phyloP scores from a whole-genome alignment of 2,797 vertebrate genomes.

The Prunella strophiata region DNA sequence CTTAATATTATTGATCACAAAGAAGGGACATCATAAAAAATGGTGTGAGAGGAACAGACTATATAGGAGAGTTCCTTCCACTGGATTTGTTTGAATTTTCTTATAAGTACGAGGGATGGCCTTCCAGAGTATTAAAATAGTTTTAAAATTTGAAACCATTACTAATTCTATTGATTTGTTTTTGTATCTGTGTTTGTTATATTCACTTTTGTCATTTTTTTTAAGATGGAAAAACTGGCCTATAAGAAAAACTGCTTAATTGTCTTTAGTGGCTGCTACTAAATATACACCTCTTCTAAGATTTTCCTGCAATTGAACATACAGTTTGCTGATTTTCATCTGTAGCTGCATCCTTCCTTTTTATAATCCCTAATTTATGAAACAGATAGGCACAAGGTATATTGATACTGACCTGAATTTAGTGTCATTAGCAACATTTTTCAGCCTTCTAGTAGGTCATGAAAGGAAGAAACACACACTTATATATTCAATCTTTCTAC shows the following conservation, averaged over 20 bases:
- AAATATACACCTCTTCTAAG: neutral
- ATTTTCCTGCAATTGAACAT: neutral
- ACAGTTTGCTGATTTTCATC: neutral
- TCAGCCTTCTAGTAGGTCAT: neutral
- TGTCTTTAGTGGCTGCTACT: neutral
- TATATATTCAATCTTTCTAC: neutral
- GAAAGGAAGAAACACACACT: neutral
- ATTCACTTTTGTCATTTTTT: neutral
- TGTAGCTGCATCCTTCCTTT: neutral
- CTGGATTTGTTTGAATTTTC: neutral
- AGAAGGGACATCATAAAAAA: neutral
- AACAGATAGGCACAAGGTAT: neutral
- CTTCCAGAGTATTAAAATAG: neutral
- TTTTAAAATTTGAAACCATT: neutral
- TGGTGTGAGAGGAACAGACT: neutral
- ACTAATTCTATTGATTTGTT: neutral
- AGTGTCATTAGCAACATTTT: neutral
- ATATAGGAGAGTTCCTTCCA: neutral
- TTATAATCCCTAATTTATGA: neutral
- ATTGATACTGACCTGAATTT: neutral
- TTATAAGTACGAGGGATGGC: neutral
- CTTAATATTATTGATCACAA: neutral
- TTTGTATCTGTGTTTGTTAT: neutral
- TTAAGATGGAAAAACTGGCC: neutral
- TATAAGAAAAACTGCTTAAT: neutral